A percentile compares a stretch with the other conserved stretches of the same genome.
These are phyloP conservation scores for Ursus arctos DNA, from an alignment of 2,113 vertebrate genomes.

Conservation along the genomic window DNA sequence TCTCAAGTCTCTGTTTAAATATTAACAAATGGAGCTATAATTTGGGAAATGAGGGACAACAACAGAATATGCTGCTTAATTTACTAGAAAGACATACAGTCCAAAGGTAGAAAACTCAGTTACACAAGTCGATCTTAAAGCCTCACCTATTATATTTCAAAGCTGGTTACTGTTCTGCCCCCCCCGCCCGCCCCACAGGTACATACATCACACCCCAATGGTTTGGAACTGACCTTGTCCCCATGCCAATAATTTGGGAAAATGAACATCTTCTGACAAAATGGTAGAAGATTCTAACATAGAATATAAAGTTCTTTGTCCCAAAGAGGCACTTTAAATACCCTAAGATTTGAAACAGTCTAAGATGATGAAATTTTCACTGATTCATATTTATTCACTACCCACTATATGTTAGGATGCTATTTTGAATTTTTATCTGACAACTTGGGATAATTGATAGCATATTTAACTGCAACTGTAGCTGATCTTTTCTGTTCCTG, in stretches of 20 bases:
- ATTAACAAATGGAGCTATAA: not conserved
- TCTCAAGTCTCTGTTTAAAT: slow-evolving; percentile 21
- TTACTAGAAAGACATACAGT: slow-evolving; percentile 11
- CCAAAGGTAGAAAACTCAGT: slow-evolving; percentile 10
- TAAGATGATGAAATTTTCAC: slow-evolving; percentile 17
- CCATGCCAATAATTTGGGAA: slow-evolving; percentile 23
- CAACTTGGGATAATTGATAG: slow-evolving; percentile 23
- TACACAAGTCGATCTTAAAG: not conserved
- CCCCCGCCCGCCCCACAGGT: not conserved
- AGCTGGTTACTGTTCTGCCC: not conserved
- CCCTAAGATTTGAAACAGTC: slow-evolving; percentile 12
- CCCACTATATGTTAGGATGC: not conserved
- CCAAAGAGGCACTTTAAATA: slow-evolving; percentile 40
- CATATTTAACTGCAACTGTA: slow-evolving; percentile 11
- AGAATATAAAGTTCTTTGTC: not conserved
- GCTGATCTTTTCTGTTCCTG: not conserved
- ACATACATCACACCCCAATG: not conserved
- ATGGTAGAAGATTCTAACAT: not conserved
- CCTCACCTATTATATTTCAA: not conserved
- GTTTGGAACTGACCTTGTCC: not conserved
- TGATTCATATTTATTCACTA: slow-evolving; percentile 38
- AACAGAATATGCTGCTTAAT: not conserved
- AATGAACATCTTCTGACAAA: slow-evolving; percentile 49
- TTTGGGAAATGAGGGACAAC: not conserved
- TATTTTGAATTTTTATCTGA: slow-evolving; percentile 48